These are phyloP conservation scores for Trigoniulus corallinus DNA, from an alignment of 1,140 invertebrate genomes.

Conservation along the genomic window DNA sequence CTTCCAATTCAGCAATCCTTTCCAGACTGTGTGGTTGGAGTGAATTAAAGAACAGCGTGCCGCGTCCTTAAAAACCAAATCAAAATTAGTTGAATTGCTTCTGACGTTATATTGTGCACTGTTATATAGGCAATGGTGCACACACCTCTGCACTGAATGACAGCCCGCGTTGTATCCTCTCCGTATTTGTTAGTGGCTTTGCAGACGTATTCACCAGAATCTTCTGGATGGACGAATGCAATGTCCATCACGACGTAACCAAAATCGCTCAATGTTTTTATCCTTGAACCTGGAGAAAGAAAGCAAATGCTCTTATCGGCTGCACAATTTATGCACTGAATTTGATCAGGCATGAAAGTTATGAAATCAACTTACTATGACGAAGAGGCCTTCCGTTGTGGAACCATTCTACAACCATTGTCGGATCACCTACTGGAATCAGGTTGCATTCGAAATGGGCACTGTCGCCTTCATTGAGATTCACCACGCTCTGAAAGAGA, in stretches of 20 bases:
- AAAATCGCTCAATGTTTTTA: slow-evolving; percentile 89
- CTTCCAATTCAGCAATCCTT: slow-evolving; percentile 73
- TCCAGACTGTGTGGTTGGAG: slow-evolving; percentile 86
- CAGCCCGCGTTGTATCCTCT: slow-evolving; percentile 68
- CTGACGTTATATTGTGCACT: background rate
- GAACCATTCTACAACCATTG: slow-evolving; percentile 92
- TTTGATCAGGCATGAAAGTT: slow-evolving; percentile 11
- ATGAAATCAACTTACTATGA: slow-evolving; percentile 38
- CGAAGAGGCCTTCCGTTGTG: slow-evolving; percentile 73
- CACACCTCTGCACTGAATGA: slow-evolving; percentile 57
- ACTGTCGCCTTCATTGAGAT: slow-evolving; percentile 75
- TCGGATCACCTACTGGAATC: slow-evolving; percentile 77
- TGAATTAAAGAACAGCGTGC: slow-evolving; percentile 80
- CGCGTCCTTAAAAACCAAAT: slow-evolving; percentile 27
- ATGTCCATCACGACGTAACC: slow-evolving; percentile 92
- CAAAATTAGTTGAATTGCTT: no score
- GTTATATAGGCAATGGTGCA: slow-evolving; percentile 1
- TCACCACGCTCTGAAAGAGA: slow-evolving; percentile 47
- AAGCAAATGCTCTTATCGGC: background rate
- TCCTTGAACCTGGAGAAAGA: slow-evolving; percentile 41
- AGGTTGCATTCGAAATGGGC: slow-evolving; percentile 86
- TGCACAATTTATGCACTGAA: slow-evolving; percentile 11
- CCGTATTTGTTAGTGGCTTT: slow-evolving; percentile 74
- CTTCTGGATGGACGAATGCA: slow-evolving; percentile 79
- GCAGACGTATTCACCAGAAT: slow-evolving; percentile 83